Percentiles rank a stretch among this genome's conserved stretches.
phyloP scores from a whole-genome alignment of 2,113 vertebrate species.

The Phainopepla nitens region DNA sequence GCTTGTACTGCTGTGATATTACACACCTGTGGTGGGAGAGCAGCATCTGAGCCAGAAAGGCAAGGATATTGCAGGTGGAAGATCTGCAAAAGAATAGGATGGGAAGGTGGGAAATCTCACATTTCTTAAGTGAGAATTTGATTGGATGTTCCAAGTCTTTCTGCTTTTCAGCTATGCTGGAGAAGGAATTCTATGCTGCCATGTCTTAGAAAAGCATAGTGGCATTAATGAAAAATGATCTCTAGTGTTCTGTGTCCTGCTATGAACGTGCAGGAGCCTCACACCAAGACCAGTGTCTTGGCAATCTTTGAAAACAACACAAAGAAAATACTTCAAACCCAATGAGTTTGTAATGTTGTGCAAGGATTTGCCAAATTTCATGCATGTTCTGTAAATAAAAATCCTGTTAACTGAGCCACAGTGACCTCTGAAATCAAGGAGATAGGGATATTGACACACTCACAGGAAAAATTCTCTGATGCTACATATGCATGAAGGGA shows the following conservation, averaged over 20 bases:
- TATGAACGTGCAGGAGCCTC: not conserved
- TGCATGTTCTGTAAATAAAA: not conserved
- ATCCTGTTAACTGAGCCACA: not conserved
- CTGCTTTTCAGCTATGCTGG: not conserved
- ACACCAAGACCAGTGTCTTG: not conserved
- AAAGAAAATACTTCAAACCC: not conserved
- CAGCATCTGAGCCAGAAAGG: not conserved
- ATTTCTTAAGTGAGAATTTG: not conserved
- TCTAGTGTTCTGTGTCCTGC: not conserved
- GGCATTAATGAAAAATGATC: not conserved
- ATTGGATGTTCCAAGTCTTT: not conserved
- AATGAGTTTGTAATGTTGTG: not conserved
- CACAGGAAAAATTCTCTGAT: not conserved
- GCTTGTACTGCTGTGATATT: not conserved
- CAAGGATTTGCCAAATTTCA: not conserved
- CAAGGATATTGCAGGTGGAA: not conserved
- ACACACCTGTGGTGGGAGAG: not conserved
- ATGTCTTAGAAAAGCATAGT: not conserved
- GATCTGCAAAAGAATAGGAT: not conserved
- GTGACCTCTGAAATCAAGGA: not conserved
- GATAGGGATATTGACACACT: not conserved
- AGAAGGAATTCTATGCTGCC: not conserved
- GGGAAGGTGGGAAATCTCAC: not conserved
- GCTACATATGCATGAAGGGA: not conserved
- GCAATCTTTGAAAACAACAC: not conserved